These are phyloP conservation scores for Gracilinanus agilis DNA, from an alignment of 2,113 vertebrate species.

Conservation along the genomic window DNA sequence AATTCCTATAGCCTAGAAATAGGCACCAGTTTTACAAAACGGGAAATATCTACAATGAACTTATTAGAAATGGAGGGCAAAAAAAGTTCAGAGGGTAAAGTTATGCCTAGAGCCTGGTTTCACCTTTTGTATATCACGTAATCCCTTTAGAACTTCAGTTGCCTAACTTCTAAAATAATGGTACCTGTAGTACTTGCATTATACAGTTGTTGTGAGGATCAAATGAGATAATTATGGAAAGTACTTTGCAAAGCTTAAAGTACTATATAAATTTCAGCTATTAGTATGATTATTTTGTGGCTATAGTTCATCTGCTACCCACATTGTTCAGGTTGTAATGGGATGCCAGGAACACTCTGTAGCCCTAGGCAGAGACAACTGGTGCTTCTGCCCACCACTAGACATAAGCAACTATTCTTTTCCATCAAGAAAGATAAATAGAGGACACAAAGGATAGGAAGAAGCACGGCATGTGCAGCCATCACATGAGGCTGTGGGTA, in stretches of 20 bases:
- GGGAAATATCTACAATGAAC: not conserved
- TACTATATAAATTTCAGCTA: not conserved
- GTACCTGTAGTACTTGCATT: not conserved
- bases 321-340: not conserved
- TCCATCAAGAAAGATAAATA: not conserved
- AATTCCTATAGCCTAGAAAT: not conserved
- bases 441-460: not conserved
- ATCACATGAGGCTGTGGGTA: not conserved
- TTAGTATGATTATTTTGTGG: not conserved
- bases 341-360: not conserved
- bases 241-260: not conserved
- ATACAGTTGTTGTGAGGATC: not conserved
- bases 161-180: not conserved
- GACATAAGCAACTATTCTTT: not conserved
- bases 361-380: not conserved
- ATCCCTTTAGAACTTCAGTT: not conserved
- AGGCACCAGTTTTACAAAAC: not conserved
- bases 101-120: not conserved
- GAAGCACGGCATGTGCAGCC: not conserved
- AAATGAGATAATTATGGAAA: not conserved
- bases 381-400: not conserved
- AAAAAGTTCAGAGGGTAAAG: not conserved
- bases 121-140: not conserved
- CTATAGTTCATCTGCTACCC: not conserved
- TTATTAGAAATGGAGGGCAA: not conserved